phyloP scores from a whole-genome alignment of 2,113 vertebrate species.

The Climacteris rufus region DNA sequence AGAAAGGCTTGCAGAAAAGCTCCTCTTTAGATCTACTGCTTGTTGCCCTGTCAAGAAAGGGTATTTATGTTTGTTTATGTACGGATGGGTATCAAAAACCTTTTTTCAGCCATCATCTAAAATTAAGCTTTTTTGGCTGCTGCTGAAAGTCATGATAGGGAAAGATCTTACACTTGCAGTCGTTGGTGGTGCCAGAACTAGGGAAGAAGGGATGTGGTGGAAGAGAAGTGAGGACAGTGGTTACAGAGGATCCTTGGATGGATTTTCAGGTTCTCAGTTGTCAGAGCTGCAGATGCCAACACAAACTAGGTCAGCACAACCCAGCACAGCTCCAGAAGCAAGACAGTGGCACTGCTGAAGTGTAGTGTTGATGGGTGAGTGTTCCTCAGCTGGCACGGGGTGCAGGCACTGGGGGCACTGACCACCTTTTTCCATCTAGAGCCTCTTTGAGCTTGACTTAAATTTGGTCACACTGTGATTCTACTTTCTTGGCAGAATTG shows the following conservation, averaged over 20 bases:
- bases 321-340: background rate
- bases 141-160: background rate
- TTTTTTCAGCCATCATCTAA: background rate
- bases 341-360: background rate
- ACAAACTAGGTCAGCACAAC: conserved; percentile 13
- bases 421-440: rapidly evolving
- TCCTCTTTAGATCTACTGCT: background rate
- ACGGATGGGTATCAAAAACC: background rate
- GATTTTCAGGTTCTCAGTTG: background rate
- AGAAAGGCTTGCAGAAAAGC: background rate
- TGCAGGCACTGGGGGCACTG: background rate
- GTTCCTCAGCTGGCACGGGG: background rate
- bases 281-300: background rate
- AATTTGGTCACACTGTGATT: rapidly evolving
- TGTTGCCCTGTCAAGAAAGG: background rate
- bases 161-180: background rate
- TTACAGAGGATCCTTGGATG: background rate
- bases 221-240: background rate
- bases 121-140: background rate
- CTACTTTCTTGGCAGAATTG: background rate
- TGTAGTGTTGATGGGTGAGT: background rate
- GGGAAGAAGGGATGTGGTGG: background rate
- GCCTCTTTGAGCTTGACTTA: background rate
- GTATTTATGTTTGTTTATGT: background rate
- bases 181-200: background rate